Conservation (phyloP, 2,797 vertebrate genomes). For the Coilia nasus region DNA sequence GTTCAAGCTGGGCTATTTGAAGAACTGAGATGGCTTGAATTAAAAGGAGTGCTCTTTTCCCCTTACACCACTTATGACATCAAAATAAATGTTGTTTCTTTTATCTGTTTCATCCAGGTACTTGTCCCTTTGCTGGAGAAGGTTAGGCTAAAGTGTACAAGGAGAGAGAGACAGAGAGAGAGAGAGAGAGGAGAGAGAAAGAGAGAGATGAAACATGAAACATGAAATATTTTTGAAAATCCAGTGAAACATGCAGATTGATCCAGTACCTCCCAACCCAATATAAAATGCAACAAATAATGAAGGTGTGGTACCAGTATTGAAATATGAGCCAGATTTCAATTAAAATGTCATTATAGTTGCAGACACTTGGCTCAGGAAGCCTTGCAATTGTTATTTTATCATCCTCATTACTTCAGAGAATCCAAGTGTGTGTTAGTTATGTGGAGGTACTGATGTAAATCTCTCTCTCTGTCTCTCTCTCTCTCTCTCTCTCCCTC, state of each 20-base stretch:
- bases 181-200: background rate
- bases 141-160: background rate
- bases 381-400: background rate
- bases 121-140: background rate
- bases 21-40: conserved; percentile 8
- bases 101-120: conserved; percentile 20
- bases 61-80: background rate
- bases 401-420: background rate
- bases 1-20: conserved; percentile 8
- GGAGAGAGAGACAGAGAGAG: background rate
- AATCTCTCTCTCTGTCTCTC: background rate
- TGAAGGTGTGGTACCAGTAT: background rate
- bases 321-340: conserved; percentile 1
- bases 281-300: background rate
- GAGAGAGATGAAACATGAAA: background rate
- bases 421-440: background rate
- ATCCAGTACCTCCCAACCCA: background rate
- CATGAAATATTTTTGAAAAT: conserved; percentile 7
- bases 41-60: background rate
- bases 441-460: background rate
- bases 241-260: background rate
- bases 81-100: conserved; percentile 23
- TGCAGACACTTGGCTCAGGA: background rate
- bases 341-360: conserved; percentile 18
- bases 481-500: background rate